Conservation (phyloP, 2,888 invertebrate species). For the Cryptocephalus primarius region DNA sequence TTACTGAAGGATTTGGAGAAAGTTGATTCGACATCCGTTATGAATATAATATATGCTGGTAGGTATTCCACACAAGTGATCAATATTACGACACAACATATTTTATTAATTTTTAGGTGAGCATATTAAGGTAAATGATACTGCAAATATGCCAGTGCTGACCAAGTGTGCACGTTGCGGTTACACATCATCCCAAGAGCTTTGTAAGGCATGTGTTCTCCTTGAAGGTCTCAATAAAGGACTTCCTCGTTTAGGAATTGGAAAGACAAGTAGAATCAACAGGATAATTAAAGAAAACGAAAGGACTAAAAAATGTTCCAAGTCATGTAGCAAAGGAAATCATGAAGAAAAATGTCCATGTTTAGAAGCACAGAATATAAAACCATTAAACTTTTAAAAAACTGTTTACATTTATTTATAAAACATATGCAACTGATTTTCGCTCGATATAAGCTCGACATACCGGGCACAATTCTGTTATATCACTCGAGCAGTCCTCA, state of each 20-base stretch:
- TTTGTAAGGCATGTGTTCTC: constrained; percentile 94
- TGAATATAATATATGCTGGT: constrained; percentile 89
- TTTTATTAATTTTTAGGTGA: constrained; percentile 52
- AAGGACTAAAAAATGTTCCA: constrained; percentile 14
- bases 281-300: constrained; percentile 49
- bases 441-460: constrained; percentile 61
- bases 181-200: constrained; percentile 82
- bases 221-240: constrained; percentile 93
- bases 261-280: constrained; percentile 74
- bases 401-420: constrained; percentile 18
- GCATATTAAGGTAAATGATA: constrained; percentile 70
- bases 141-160: constrained; percentile 69
- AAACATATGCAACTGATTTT: constrained; percentile 66
- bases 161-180: constrained; percentile 77
- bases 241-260: constrained; percentile 80
- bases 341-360: constrained; percentile 10
- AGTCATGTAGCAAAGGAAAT: neutral
- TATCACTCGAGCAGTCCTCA: constrained; percentile 67
- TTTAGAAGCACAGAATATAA: constrained; percentile 5
- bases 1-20: constrained; percentile 92
- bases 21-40: constrained; percentile 80
- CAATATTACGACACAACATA: neutral
- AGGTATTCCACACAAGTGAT: constrained; percentile 12
- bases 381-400: constrained; percentile 2
- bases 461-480: constrained; percentile 64